These are phyloP conservation scores for Aleiodes sp. DNA, from an alignment of 1,140 invertebrate species.

Conservation along the genomic window DNA sequence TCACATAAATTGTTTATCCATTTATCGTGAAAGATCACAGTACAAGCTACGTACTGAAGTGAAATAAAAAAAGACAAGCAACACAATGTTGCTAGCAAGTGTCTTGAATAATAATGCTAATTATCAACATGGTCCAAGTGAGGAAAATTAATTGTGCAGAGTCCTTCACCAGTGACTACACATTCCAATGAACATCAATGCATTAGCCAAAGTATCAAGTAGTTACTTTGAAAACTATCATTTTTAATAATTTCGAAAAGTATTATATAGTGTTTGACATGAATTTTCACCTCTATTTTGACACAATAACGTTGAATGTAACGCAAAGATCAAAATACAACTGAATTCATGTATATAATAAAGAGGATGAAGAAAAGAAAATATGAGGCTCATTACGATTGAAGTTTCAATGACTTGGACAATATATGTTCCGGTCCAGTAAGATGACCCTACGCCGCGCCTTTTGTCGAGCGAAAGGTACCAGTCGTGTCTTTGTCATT, in stretches of 20 bases:
- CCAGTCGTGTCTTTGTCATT: slow-evolving; percentile 64
- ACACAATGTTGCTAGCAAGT: not conserved
- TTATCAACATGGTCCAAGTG: not conserved
- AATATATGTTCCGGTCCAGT: slow-evolving; percentile 67
- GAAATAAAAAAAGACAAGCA: too few relatives aligned
- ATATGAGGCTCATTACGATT: slow-evolving; percentile 44
- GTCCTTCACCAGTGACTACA: not conserved
- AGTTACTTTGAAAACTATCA: too few relatives aligned
- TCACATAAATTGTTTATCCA: slow-evolving; percentile 33
- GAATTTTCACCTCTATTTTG: too few relatives aligned
- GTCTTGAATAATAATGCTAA: not conserved
- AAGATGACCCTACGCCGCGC: slow-evolving; percentile 67
- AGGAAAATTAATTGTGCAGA: not conserved
- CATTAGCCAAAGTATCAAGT: too few relatives aligned
- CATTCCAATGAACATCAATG: too few relatives aligned
- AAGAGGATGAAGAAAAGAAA: too few relatives aligned
- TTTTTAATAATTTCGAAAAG: too few relatives aligned
- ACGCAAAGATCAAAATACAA: too few relatives aligned
- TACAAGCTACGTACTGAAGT: slow-evolving; percentile 31
- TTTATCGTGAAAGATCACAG: slow-evolving; percentile 61
- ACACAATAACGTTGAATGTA: not conserved
- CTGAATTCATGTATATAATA: too few relatives aligned
- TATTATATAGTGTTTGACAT: too few relatives aligned
- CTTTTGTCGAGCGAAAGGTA: slow-evolving; percentile 66
- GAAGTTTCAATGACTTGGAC: slow-evolving; percentile 52